Percentiles rank a stretch among this genome's conserved stretches.
Evolutionary conservation across 2,888 invertebrate genomes (phyloP).

Genomic region (Pollenia amentaria): DNA sequence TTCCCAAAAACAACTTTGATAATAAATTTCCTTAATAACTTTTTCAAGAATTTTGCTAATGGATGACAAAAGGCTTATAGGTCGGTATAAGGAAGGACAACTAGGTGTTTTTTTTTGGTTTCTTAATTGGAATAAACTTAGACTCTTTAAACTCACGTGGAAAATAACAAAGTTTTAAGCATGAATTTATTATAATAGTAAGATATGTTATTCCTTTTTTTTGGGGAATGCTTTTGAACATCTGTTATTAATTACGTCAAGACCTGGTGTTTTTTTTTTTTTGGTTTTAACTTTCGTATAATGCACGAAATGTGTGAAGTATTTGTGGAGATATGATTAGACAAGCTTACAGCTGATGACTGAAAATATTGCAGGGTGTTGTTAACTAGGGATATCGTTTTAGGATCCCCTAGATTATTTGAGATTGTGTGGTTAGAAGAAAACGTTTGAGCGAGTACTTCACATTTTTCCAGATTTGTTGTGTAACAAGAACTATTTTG

Average conservation of each 20-base stretch:
- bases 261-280: background rate
- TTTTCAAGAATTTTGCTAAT: slow-evolving; percentile 1
- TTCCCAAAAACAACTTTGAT: no score
- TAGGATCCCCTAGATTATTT: no score
- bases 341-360: no score
- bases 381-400: no score
- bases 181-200: background rate
- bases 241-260: slow-evolving; percentile 1
- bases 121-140: background rate
- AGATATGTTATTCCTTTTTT: background rate
- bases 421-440: no score
- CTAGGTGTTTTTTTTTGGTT: background rate
- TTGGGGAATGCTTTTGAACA: slow-evolving; percentile 15
- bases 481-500: no score
- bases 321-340: background rate
- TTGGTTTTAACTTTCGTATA: background rate
- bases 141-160: background rate
- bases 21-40: background rate
- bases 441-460: no score
- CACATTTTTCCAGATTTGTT: no score
- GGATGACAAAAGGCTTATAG: background rate
- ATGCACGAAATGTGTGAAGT: background rate
- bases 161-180: background rate
- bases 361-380: no score
- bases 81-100: background rate